Conservation (phyloP, 2,113 vertebrate species). For the Agelaius phoeniceus region DNA sequence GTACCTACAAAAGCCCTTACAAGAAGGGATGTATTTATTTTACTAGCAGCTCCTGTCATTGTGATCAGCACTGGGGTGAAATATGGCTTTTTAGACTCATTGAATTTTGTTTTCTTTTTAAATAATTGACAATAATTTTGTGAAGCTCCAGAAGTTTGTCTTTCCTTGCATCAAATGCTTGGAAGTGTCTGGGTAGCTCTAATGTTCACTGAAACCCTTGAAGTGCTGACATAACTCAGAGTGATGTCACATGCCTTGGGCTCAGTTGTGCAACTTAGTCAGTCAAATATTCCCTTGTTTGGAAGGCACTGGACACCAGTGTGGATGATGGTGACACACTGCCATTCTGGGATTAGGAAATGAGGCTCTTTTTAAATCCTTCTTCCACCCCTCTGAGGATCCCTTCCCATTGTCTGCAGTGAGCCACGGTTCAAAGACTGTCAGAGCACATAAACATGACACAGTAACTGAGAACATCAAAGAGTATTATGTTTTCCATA, state of each 20-base stretch:
- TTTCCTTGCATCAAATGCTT: not conserved
- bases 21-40: conserved; percentile 8
- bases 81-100: not conserved
- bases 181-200: not conserved
- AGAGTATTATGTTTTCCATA: conserved; percentile 64
- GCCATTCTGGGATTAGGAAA: not conserved
- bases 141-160: not conserved
- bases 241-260: not conserved
- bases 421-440: conserved; percentile 33
- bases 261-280: not conserved
- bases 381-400: not conserved
- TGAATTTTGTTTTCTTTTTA: conserved; percentile 12
- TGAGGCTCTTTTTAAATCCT: not conserved
- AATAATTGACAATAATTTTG: not conserved
- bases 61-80: not conserved
- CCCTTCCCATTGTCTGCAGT: conserved; percentile 40
- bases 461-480: conserved; percentile 65
- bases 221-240: not conserved
- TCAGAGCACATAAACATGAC: conserved; percentile 67
- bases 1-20: not conserved
- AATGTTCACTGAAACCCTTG: not conserved
- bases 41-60: not conserved
- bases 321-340: not conserved
- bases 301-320: not conserved
- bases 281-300: not conserved